Evolutionary conservation across 2,888 invertebrate genomes (phyloP).

Genomic region (Rhagonycha lutea): DNA sequence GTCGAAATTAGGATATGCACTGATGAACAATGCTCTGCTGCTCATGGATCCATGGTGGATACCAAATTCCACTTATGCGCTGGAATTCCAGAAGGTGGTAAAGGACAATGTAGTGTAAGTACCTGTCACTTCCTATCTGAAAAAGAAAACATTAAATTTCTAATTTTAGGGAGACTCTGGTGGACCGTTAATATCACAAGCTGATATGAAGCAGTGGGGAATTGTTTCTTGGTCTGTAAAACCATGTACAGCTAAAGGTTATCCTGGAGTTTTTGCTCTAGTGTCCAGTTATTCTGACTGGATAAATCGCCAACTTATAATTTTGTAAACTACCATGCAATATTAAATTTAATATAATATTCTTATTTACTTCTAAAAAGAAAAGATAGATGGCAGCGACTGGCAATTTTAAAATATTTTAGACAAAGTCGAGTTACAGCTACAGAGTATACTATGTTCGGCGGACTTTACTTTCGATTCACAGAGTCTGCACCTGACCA

Average conservation of each 20-base stretch:
- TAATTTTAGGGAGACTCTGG: constrained; percentile 43
- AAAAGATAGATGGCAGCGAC: too few relatives aligned
- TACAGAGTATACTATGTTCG: too few relatives aligned
- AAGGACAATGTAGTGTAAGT: constrained; percentile 46
- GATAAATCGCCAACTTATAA: too few relatives aligned
- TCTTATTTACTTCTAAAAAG: too few relatives aligned
- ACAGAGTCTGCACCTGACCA: too few relatives aligned
- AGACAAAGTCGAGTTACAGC: too few relatives aligned
- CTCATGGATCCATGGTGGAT: background rate
- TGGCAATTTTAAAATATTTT: too few relatives aligned
- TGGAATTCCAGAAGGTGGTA: constrained; percentile 46
- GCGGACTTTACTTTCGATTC: too few relatives aligned
- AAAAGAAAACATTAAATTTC: background rate
- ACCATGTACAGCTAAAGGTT: constrained; percentile 52
- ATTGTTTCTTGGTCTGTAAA: constrained; percentile 56
- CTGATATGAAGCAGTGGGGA: constrained; percentile 46
- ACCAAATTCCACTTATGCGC: constrained; percentile 47
- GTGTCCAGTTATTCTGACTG: too few relatives aligned
- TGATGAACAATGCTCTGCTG: constrained; percentile 31
- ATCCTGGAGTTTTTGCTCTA: constrained; percentile 55
- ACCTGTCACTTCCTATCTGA: background rate
- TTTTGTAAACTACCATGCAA: too few relatives aligned
- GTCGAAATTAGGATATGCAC: constrained; percentile 49
- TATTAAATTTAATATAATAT: too few relatives aligned
- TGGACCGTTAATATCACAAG: constrained; percentile 51